phyloP scores from a whole-genome alignment of 2,888 invertebrate genomes.

The Diadegma fenestrale region DNA sequence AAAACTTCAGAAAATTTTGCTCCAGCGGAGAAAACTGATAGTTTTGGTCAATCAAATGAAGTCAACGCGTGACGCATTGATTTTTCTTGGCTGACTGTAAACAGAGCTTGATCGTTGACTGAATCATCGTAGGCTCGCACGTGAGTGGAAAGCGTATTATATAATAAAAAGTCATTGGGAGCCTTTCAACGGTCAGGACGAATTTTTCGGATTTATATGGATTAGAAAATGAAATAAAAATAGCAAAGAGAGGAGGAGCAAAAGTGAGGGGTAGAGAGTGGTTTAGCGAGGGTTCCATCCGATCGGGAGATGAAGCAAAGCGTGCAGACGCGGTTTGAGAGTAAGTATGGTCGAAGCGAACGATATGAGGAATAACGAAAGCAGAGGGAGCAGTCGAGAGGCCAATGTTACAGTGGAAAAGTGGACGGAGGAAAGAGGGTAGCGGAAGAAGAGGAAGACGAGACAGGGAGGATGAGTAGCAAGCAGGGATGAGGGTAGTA shows the following conservation, averaged over 20 bases:
- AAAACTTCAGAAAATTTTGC: too few relatives aligned
- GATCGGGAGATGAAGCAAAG: constrained; percentile 66
- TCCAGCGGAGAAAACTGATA: too few relatives aligned
- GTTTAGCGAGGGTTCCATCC: constrained; percentile 33
- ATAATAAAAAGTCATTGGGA: constrained; percentile 50
- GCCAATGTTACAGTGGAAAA: constrained; percentile 42
- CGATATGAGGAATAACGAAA: constrained; percentile 52
- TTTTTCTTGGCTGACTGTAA: neutral
- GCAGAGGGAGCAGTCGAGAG: constrained; percentile 59
- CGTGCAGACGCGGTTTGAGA: constrained; percentile 64
- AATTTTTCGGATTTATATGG: constrained; percentile 73
- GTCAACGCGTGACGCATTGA: neutral
- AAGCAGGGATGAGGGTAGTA: constrained; percentile 57
- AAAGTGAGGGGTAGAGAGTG: constrained; percentile 53
- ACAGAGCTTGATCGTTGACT: constrained; percentile 1
- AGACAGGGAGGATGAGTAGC: constrained; percentile 55
- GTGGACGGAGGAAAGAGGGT: constrained; percentile 47
- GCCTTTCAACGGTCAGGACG: constrained; percentile 62
- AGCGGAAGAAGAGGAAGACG: constrained; percentile 48
- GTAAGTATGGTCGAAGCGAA: constrained; percentile 27
- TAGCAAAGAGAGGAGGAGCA: constrained; percentile 62
- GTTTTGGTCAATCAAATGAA: too few relatives aligned
- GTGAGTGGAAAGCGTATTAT: neutral
- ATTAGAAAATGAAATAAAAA: constrained; percentile 78
- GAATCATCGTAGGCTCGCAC: neutral